A percentile compares a stretch with the other conserved stretches of the same genome.
phyloP scores from a whole-genome alignment of 1,140 invertebrate species.

The fruit fly (Drosophila melanogaster) region DNA sequence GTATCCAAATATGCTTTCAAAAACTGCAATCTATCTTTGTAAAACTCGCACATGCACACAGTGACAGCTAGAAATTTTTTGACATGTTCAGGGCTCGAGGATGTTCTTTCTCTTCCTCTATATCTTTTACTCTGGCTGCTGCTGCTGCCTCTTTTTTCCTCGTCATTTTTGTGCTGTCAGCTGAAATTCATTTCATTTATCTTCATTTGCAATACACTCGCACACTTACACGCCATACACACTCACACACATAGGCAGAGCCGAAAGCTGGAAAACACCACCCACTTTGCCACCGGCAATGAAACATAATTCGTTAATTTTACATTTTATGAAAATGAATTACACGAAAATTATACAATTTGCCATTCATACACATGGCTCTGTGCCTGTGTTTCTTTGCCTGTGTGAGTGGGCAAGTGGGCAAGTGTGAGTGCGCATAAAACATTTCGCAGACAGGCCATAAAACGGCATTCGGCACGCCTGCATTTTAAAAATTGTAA shows the following conservation, averaged over 20 bases:
- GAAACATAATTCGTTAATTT: constrained; percentile 79
- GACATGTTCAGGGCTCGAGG: constrained; percentile 25
- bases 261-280: constrained; percentile 18
- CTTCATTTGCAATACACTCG: constrained; percentile 67
- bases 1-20: constrained; percentile 74
- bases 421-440: constrained; percentile 48
- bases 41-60: constrained; percentile 37
- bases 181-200: constrained; percentile 79
- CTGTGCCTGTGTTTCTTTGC: constrained; percentile 1
- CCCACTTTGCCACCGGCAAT: constrained; percentile 17
- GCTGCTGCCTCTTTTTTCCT: not conserved
- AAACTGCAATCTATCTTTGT: constrained; percentile 79
- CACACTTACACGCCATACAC: constrained; percentile 3
- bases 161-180: constrained; percentile 74
- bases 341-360: constrained; percentile 64
- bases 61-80: constrained; percentile 39
- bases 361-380: constrained; percentile 37
- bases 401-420: not conserved
- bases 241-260: constrained; percentile 14
- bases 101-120: not conserved
- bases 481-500: constrained; percentile 65
- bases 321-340: constrained; percentile 72
- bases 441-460: constrained; percentile 60
- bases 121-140: not conserved
- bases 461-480: constrained; percentile 62